These are phyloP conservation scores for Neogale vison DNA, from an alignment of 2,113 vertebrate genomes.

Conservation along the genomic window DNA sequence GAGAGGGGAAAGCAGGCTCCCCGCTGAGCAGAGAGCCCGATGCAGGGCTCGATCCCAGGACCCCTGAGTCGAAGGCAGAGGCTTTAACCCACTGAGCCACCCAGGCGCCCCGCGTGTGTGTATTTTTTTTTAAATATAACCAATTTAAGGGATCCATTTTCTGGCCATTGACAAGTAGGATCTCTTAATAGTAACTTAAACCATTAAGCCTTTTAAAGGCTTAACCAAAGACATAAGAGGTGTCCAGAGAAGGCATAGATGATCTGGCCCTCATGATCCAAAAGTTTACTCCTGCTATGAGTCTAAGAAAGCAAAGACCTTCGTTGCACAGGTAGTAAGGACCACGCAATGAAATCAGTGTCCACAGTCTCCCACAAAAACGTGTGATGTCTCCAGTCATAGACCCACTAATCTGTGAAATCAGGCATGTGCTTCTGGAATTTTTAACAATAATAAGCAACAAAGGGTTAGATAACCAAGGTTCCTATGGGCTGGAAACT, in stretches of 20 bases:
- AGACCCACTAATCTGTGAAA: not conserved
- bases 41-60: no score
- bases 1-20: no score
- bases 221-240: not conserved
- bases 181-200: not conserved
- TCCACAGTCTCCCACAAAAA: not conserved
- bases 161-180: not conserved
- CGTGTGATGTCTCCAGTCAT: not conserved
- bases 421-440: not conserved
- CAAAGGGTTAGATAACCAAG: not conserved
- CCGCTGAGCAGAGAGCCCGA: no score
- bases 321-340: not conserved
- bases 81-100: no score
- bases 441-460: not conserved
- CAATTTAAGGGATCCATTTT: not conserved
- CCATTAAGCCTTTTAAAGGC: not conserved
- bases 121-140: not conserved
- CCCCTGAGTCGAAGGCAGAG: no score
- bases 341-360: not conserved
- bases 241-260: not conserved
- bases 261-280: not conserved
- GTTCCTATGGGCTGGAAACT: not conserved
- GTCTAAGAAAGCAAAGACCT: not conserved
- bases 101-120: no score
- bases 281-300: not conserved